Percentiles rank a stretch among this genome's conserved stretches.
Evolutionary conservation across 1,140 invertebrate genomes (phyloP).

Genomic region (Megalonaias nervosa): DNA sequence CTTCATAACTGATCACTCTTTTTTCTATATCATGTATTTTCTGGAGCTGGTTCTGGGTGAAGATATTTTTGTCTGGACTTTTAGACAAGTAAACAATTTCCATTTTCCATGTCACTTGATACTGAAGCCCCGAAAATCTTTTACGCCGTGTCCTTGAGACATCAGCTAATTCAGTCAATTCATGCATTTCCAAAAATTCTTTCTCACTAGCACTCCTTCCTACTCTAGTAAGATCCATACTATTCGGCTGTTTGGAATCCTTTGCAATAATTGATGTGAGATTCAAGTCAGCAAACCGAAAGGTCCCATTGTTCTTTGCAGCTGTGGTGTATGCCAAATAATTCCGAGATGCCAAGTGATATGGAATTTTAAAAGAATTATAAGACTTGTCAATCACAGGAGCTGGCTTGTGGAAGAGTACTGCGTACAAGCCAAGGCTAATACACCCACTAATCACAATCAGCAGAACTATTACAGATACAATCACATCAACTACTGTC

Average conservation of each 20-base stretch:
- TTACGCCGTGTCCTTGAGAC: background rate
- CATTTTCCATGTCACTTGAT: conserved; percentile 33
- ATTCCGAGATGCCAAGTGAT: conserved; percentile 55
- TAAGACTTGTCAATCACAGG: conserved; percentile 63
- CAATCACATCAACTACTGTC: conserved; percentile 29
- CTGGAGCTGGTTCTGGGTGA: conserved; percentile 57
- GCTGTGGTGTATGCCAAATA: conserved; percentile 53
- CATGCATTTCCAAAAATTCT: background rate
- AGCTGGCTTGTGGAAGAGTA: conserved; percentile 46
- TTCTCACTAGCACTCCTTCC: background rate
- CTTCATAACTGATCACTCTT: conserved; percentile 49
- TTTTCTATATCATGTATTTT: conserved; percentile 59
- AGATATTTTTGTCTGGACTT: conserved; percentile 54
- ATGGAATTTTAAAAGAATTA: conserved; percentile 62
- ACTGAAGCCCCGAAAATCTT: conserved; percentile 18
- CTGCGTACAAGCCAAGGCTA: conserved; percentile 46
- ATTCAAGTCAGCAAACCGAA: background rate
- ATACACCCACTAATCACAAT: conserved; percentile 32
- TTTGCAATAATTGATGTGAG: background rate
- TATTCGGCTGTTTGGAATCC: background rate
- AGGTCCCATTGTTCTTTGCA: conserved; percentile 24
- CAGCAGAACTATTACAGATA: conserved; percentile 37
- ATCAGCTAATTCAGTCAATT: background rate
- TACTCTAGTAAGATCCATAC: background rate
- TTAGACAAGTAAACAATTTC: conserved; percentile 38